Percentiles rank a stretch among this genome's conserved stretches.
These are phyloP conservation scores for Sebastes jordani DNA, from an alignment of 2,797 vertebrate species.

Conservation along the genomic window DNA sequence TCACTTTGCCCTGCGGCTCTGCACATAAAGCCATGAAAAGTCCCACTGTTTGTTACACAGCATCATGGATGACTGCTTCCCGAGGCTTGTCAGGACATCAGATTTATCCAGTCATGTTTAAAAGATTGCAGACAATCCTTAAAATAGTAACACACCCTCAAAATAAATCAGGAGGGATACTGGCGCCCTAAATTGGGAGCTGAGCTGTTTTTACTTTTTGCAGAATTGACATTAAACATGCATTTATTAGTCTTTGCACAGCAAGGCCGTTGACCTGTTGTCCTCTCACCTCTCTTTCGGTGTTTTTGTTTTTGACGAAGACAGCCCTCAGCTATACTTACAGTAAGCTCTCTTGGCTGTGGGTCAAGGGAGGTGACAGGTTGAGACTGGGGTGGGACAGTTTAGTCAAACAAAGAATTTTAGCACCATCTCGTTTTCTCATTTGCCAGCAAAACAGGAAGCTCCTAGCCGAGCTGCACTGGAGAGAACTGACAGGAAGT, in stretches of 20 bases:
- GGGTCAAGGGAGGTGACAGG: slow-evolving; percentile 68
- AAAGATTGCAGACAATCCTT: background rate
- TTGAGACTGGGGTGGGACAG: slow-evolving; percentile 69
- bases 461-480: slow-evolving; percentile 44
- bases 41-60: background rate
- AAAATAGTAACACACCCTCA: background rate
- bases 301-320: slow-evolving; percentile 38
- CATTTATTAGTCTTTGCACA: background rate
- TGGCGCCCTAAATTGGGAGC: background rate
- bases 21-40: slow-evolving; percentile 9
- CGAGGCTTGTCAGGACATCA: background rate
- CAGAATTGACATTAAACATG: background rate
- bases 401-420: slow-evolving; percentile 73
- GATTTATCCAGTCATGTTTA: background rate
- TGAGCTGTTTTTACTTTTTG: background rate
- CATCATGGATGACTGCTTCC: slow-evolving; percentile 3
- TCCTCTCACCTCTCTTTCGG: slow-evolving; percentile 7
- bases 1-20: background rate
- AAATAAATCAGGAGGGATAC: background rate
- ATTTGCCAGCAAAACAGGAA: slow-evolving; percentile 73
- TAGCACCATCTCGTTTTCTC: slow-evolving; percentile 63
- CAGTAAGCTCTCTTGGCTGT: slow-evolving; percentile 40
- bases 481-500: slow-evolving; percentile 36
- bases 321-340: slow-evolving; percentile 48
- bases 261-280: background rate